Conservation (phyloP, 2,797 vertebrate genomes). For the Sarcophilus harrisii region DNA sequence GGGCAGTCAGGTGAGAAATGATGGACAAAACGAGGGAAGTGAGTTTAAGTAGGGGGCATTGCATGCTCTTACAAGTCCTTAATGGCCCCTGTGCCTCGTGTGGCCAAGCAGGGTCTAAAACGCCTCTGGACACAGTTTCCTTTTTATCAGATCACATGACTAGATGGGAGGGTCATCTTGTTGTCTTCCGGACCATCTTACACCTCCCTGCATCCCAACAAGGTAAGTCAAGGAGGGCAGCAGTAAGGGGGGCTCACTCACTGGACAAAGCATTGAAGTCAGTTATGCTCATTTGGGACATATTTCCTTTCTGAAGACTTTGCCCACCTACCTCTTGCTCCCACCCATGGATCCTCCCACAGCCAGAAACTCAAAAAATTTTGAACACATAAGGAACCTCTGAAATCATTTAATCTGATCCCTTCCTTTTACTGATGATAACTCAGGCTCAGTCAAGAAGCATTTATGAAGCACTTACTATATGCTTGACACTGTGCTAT, state of each 20-base stretch:
- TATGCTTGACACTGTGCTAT: background rate
- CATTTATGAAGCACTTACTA: background rate
- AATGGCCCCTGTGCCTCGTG: background rate
- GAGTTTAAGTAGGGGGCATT: background rate
- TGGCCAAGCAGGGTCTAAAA: background rate
- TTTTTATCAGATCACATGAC: background rate
- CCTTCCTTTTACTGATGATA: background rate
- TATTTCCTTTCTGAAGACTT: background rate
- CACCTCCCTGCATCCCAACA: background rate
- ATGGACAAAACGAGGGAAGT: background rate
- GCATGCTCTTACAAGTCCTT: background rate
- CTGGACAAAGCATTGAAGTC: background rate
- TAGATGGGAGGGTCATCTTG: background rate
- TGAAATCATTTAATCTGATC: background rate
- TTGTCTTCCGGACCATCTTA: background rate
- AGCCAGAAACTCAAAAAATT: background rate
- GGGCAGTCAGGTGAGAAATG: slow-evolving; percentile 58
- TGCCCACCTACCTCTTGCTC: background rate
- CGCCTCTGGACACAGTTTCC: background rate
- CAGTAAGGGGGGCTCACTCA: background rate
- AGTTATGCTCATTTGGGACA: background rate
- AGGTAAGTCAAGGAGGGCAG: background rate
- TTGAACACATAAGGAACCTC: background rate
- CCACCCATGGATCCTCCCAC: fast-evolving
- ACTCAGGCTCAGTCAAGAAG: background rate